A percentile compares a stretch with the other conserved stretches of the same genome.
These are phyloP conservation scores for Halocaridina rubra DNA, from an alignment of 2,888 invertebrate genomes.

Conservation along the genomic window DNA sequence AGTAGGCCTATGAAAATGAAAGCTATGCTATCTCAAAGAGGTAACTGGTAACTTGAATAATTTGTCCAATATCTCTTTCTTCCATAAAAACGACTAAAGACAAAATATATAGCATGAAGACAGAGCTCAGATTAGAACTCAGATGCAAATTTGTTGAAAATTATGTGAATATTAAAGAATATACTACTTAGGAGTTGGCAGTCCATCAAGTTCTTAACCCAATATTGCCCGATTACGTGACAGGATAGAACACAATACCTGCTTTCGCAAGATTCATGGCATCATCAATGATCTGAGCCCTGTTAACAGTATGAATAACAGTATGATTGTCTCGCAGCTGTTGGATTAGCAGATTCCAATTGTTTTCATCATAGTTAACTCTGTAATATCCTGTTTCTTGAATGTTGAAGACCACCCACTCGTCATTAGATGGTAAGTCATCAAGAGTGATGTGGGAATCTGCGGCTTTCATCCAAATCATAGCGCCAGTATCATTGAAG, in stretches of 20 bases:
- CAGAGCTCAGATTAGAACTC: neutral
- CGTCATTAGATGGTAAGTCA: conserved; percentile 65
- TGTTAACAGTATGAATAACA: conserved; percentile 81
- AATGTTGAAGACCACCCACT: conserved; percentile 82
- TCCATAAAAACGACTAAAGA: no score
- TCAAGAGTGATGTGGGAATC: conserved; percentile 37
- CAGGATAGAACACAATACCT: conserved; percentile 68
- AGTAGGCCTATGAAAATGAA: conserved; percentile 75
- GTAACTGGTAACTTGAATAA: no score
- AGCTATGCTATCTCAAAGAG: no score
- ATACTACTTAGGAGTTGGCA: no score
- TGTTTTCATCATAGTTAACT: conserved; percentile 82
- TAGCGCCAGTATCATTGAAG: conserved; percentile 72
- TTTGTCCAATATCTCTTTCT: no score
- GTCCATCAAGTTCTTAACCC: neutral
- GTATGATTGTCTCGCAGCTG: conserved; percentile 75
- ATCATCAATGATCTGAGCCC: conserved; percentile 91
- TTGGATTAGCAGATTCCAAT: conserved; percentile 80
- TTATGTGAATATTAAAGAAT: neutral
- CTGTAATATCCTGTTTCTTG: conserved; percentile 75
- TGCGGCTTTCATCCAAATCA: conserved; percentile 73
- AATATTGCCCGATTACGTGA: neutral
- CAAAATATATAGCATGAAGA: neutral
- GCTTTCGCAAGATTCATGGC: conserved; percentile 53
- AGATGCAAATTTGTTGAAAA: neutral